Base-by-base conservation (phyloP, 2,113 vertebrate species). In the Hiodon tergisus region DNA sequence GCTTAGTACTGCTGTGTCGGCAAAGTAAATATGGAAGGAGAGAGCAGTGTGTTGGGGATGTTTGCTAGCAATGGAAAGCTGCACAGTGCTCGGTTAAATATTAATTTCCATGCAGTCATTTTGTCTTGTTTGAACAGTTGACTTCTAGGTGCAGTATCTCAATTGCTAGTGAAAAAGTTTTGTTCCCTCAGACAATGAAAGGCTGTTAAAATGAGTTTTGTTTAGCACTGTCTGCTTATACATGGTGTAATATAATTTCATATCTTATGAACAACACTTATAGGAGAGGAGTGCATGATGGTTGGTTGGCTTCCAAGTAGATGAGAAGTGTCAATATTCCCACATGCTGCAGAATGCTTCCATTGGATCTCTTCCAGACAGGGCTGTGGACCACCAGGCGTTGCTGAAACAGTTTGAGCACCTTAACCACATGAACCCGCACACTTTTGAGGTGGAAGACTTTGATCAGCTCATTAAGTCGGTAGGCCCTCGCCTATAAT, bases 331-430 rank as follows among this genome's bases (percentile, higher is more conserved):
- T 14, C 13, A n/a, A 4, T 51, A 6, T 51, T 13, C 66, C 11
- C 11, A 14, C 14, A 7, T 10, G 53, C 31, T 68, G 7, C 69
- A 8, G 59, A 7, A 11, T 11, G 65, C 11, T 55, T 68, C 51
- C 48, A 52, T 50, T 74, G 16, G 69, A 66, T 70, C 14, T 76
- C 46, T 73, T 67, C 68, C 47, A 92, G 90, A 86, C 52, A 86
- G 89, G 13, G 86, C 86, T 6, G 87, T 98, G 81, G 95, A 99
- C 80, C 94, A 98, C 84, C 95, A 98, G 73, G 89, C 90, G 80
- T 89, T 99, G 73, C 87, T 99, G 57, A 97, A 97, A 84, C 96
- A 98, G 85, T 99, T 99, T 84, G 95, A 98, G 78, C 94, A 99
- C 78, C 85, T 99, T 79, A 98, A 99, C 84, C 97, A 98, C 83